Percentiles rank a stretch among this genome's conserved stretches.
Conservation (phyloP, 92 coral and sea anemone genomes). For the Ricordea florida region DNA sequence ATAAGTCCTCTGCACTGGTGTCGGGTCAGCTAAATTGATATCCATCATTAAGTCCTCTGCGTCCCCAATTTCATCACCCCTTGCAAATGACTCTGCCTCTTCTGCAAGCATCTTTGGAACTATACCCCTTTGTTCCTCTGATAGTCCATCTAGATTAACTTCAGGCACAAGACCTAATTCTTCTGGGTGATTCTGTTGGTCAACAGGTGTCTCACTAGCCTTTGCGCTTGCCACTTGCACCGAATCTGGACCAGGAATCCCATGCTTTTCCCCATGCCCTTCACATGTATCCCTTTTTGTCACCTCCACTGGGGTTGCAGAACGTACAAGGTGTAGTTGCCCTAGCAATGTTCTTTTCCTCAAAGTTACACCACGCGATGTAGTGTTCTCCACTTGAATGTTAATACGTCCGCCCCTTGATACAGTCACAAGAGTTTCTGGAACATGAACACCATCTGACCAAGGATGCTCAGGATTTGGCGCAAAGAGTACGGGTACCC, state of each 20-base stretch:
- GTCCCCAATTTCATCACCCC: too few species aligned
- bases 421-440: constrained; percentile 38
- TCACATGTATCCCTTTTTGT: constrained; percentile 1
- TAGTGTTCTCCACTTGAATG: constrained; percentile 20
- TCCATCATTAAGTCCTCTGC: too few species aligned
- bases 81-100: background rate
- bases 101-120: background rate
- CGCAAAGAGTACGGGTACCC: constrained; percentile 67
- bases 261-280: too few species aligned
- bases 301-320: constrained; percentile 40
- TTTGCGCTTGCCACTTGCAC: too few species aligned
- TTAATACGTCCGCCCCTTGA: constrained; percentile 37
- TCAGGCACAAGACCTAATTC: too few species aligned
- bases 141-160: too few species aligned
- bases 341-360: constrained; percentile 32
- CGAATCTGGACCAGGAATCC: too few species aligned
- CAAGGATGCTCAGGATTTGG: constrained; percentile 59
- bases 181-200: too few species aligned
- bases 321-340: constrained; percentile 22
- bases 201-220: background rate
- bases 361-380: constrained; percentile 1
- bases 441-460: constrained; percentile 50
- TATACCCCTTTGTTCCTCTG: too few species aligned
- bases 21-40: background rate
- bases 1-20: background rate